Conservation (phyloP, 2,888 invertebrate genomes). For the Melinaea marsaeus region DNA sequence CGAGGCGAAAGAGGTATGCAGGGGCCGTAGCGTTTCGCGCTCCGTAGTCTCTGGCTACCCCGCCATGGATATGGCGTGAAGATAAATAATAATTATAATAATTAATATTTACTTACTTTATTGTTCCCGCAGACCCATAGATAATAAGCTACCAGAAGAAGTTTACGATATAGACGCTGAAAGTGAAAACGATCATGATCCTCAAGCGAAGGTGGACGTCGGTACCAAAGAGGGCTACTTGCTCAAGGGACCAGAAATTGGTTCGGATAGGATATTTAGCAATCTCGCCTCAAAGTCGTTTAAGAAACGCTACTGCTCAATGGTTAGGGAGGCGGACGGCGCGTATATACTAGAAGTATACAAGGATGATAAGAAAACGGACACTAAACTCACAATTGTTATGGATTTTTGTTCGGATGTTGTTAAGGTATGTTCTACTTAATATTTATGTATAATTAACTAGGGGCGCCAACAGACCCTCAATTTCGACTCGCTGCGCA, state of each 20-base stretch:
- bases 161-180: conserved; percentile 94
- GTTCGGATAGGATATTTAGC: conserved; percentile 92
- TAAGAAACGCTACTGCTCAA: conserved; percentile 91
- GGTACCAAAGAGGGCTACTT: conserved; percentile 94
- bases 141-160: conserved; percentile 81
- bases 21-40: too few relatives aligned
- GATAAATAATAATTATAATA: too few relatives aligned
- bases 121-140: conserved; percentile 49
- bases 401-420: conserved; percentile 96
- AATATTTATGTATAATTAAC: neutral
- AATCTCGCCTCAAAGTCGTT: conserved; percentile 95
- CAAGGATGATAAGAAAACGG: conserved; percentile 94
- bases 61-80: too few relatives aligned
- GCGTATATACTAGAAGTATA: conserved; percentile 94
- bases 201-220: conserved; percentile 82
- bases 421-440: conserved; percentile 79
- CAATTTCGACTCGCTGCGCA: too few relatives aligned
- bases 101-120: neutral
- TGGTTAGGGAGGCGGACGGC: conserved; percentile 93
- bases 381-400: conserved; percentile 93
- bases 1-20: too few relatives aligned
- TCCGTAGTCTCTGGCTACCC: too few relatives aligned
- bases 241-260: conserved; percentile 94
- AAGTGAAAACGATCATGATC: conserved; percentile 87
- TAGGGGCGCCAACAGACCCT: too few relatives aligned